These are phyloP conservation scores for Rotaria socialis DNA, from an alignment of 2,888 invertebrate genomes.

Conservation along the genomic window DNA sequence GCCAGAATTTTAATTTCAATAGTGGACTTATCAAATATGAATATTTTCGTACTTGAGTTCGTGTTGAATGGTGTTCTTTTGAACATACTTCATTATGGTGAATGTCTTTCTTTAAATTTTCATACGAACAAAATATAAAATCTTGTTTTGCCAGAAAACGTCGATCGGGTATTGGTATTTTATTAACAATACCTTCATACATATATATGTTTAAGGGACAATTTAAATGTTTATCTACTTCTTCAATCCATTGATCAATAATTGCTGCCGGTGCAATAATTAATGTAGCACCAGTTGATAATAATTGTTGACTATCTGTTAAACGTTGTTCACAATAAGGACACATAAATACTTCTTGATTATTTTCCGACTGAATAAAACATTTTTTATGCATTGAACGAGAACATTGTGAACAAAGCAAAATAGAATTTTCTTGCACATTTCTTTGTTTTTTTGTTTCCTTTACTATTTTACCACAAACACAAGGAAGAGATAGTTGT, in stretches of 20 bases:
- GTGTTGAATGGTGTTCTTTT: constrained; percentile 13
- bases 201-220: constrained; percentile 52
- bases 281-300: constrained; percentile 66
- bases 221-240: constrained; percentile 66
- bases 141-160: neutral
- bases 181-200: constrained; percentile 11
- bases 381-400: neutral
- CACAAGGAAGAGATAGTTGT: neutral
- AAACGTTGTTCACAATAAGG: constrained; percentile 11
- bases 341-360: neutral
- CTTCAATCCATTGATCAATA: constrained; percentile 70
- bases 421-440: neutral
- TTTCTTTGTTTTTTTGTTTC: neutral
- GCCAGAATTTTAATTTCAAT: constrained; percentile 26
- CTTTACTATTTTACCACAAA: neutral
- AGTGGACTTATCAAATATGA: constrained; percentile 66
- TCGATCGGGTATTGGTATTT: neutral
- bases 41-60: constrained; percentile 65
- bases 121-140: constrained; percentile 23
- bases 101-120: constrained; percentile 3
- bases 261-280: constrained; percentile 71
- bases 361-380: neutral
- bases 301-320: neutral
- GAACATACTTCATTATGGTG: constrained; percentile 21
- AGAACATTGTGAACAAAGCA: neutral